phyloP scores from a whole-genome alignment of 2,888 invertebrate species.

The Gordius sp. region DNA sequence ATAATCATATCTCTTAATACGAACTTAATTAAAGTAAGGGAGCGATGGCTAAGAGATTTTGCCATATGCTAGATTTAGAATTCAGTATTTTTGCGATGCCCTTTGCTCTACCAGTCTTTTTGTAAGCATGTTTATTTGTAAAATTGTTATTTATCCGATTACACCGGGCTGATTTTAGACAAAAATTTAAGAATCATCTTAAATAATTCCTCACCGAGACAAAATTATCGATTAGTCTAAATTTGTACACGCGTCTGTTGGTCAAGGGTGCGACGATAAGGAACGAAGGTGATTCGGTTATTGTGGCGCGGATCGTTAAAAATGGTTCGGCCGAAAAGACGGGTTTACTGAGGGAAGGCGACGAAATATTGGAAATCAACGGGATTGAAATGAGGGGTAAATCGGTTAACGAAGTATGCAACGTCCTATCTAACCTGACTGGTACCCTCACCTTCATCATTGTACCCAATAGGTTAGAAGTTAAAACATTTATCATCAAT shows the following conservation, averaged over 20 bases:
- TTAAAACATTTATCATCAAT: no score
- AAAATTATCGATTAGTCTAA: no score
- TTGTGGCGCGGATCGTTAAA: slow-evolving; percentile 75
- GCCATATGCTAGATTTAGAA: no score
- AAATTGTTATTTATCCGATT: no score
- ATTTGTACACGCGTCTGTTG: not conserved
- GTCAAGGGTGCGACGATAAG: slow-evolving; percentile 39
- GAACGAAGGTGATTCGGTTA: slow-evolving; percentile 78
- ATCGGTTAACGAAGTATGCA: slow-evolving; percentile 86
- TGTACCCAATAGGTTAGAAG: slow-evolving; percentile 43
- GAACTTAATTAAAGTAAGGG: no score
- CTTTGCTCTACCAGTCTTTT: no score
- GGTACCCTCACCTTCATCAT: slow-evolving; percentile 68
- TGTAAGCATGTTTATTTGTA: no score
- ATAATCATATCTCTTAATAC: not conserved
- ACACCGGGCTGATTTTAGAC: no score
- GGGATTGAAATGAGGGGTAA: slow-evolving; percentile 80
- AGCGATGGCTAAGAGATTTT: no score
- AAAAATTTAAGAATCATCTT: no score
- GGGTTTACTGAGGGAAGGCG: slow-evolving; percentile 66
- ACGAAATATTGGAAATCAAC: slow-evolving; percentile 78
- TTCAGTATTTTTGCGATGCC: no score
- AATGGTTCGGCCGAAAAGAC: slow-evolving; percentile 90
- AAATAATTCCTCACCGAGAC: no score
- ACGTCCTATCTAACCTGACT: slow-evolving; percentile 55